Conservation (phyloP, 2,888 invertebrate species). For the Crepidodera aurea region DNA sequence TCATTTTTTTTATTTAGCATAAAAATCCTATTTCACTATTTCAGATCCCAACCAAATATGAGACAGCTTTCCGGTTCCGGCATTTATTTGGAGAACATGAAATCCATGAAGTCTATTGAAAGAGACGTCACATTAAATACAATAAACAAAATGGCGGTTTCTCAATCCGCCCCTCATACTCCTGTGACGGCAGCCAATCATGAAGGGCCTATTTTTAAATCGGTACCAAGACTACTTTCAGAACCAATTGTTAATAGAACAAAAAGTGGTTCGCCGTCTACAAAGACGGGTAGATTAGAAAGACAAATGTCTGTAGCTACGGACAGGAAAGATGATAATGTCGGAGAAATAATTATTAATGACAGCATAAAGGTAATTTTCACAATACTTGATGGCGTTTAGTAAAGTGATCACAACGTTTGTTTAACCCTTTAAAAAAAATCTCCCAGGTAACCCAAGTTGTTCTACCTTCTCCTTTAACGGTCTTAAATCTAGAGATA, state of each 20-base stretch:
- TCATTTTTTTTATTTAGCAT: too few species aligned
- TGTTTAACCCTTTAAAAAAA: too few species aligned
- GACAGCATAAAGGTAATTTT: conserved; percentile 46
- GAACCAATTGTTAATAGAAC: conserved; percentile 56
- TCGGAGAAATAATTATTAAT: conserved; percentile 35
- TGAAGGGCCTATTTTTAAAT: conserved; percentile 52
- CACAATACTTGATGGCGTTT: too few species aligned
- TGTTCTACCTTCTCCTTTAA: too few species aligned
- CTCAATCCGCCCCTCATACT: conserved; percentile 61
- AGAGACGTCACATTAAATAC: conserved; percentile 55
- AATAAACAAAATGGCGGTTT: conserved; percentile 54
- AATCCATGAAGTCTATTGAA: conserved; percentile 56
- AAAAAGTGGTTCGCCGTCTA: conserved; percentile 46
- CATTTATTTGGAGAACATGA: conserved; percentile 55
- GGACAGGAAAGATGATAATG: conserved; percentile 40
- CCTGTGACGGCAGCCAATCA: conserved; percentile 58
- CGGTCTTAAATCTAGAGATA: too few species aligned
- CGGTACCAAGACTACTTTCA: conserved; percentile 57
- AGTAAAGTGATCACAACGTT: too few species aligned
- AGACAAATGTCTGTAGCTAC: conserved; percentile 32
- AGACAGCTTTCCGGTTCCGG: conserved; percentile 57
- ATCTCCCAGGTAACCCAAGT: too few species aligned
- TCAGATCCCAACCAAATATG: conserved; percentile 61
- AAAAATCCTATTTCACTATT: too few species aligned
- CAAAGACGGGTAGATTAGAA: conserved; percentile 47